A percentile compares a stretch with the other conserved stretches of the same genome.
These are phyloP conservation scores for Neocrepidodera transversa DNA, from an alignment of 2,888 invertebrate genomes.

Conservation along the genomic window DNA sequence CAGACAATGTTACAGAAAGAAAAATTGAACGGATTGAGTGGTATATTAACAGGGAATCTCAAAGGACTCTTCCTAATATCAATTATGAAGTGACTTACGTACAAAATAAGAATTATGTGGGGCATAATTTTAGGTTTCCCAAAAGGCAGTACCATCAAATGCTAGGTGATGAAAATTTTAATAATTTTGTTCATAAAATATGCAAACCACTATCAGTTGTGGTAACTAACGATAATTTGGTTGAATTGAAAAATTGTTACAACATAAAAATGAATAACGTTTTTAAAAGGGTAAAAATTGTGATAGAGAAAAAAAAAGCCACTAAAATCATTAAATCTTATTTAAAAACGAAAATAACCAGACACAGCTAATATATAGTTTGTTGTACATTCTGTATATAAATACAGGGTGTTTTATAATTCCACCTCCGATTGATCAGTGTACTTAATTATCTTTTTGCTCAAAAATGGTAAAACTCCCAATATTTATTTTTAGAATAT, in stretches of 20 bases:
- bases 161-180: not conserved
- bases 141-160: conserved; percentile 16
- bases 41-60: conserved; percentile 23
- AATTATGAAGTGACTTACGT: conserved; percentile 14
- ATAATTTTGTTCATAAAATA: conserved; percentile 6
- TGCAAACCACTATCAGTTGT: conserved; percentile 19
- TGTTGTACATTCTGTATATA: too few relatives aligned
- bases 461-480: too few relatives aligned
- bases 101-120: not conserved
- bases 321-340: too few relatives aligned
- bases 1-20: conserved; percentile 12
- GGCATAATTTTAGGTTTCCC: conserved; percentile 22
- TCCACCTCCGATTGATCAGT: too few relatives aligned
- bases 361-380: too few relatives aligned
- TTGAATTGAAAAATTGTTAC: not conserved
- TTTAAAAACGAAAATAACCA: too few relatives aligned
- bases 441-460: too few relatives aligned
- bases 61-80: not conserved
- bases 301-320: too few relatives aligned
- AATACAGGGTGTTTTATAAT: too few relatives aligned
- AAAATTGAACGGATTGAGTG: conserved; percentile 26
- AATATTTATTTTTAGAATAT: too few relatives aligned
- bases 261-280: conserved; percentile 8
- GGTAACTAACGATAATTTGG: conserved; percentile 24
- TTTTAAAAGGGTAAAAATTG: too few relatives aligned